Percentiles rank a stretch among this genome's conserved stretches.
These are phyloP conservation scores for Phragmatobia fuliginosa DNA, from an alignment of 2,888 invertebrate species.

Conservation along the genomic window DNA sequence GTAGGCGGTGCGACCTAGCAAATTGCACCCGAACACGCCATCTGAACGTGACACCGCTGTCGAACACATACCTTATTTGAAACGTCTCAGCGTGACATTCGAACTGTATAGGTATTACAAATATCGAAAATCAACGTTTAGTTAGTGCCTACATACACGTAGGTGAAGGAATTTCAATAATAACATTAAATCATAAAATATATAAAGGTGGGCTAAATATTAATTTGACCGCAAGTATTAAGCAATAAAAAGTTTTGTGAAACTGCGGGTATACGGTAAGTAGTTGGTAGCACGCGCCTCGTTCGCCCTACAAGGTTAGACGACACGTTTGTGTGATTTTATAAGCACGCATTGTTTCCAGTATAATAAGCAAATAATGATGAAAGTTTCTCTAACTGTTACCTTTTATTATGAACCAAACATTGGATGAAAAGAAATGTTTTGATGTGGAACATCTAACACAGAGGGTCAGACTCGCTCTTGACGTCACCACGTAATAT, in stretches of 20 bases:
- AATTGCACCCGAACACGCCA: conserved; percentile 85
- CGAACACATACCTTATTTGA: conserved; percentile 84
- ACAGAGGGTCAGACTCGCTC: too few relatives aligned
- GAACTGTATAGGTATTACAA: conserved; percentile 68
- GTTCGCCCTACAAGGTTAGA: conserved; percentile 42
- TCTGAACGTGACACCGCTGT: conserved; percentile 85
- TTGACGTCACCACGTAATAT: too few relatives aligned
- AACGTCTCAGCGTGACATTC: conserved; percentile 80
- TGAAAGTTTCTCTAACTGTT: conserved; percentile 17
- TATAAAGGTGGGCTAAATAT: conserved; percentile 34
- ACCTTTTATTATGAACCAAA: conserved; percentile 6
- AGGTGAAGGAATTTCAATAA: conserved; percentile 35
- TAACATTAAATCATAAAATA: conserved; percentile 38
- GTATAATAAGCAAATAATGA: conserved; percentile 23
- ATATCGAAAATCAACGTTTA: conserved; percentile 63
- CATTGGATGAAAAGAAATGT: not conserved
- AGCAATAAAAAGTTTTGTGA: conserved; percentile 52
- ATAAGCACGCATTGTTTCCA: conserved; percentile 41
- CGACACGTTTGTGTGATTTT: conserved; percentile 34
- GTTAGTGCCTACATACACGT: conserved; percentile 25
- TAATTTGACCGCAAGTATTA: conserved; percentile 51
- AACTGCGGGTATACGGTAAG: conserved; percentile 50
- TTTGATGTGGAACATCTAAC: too few relatives aligned
- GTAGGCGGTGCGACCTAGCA: conserved; percentile 84
- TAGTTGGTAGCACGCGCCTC: conserved; percentile 53